Base-by-base conservation (phyloP, 2,113 vertebrate genomes). In the Oreochromis tanganicae region DNA sequence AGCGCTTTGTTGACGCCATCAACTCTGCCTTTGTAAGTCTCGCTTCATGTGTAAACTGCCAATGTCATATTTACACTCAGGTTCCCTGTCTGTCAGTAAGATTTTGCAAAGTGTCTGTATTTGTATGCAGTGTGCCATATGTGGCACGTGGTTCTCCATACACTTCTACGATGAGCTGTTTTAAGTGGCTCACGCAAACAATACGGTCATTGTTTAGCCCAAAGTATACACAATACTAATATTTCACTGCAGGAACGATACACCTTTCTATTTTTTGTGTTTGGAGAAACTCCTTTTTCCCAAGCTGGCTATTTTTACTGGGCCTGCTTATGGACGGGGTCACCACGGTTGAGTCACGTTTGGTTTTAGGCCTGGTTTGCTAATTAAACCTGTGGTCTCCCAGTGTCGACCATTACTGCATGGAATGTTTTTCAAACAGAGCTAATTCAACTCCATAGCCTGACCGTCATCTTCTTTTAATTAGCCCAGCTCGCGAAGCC, bases 11-110 rank as follows among this genome's bases (percentile, higher is more conserved):
- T 36, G 99, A 99, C 41, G 97, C 98, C 11, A 95, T 99, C 94
- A 99, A 99, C 95, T 98, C 98, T 80, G 98, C 98, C 83, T 99
- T 99, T 88, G 99, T 99, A 91, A 99, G 99, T 92, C 27, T 96
- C 79, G 29, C 71, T 73, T 56, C n/a, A 5, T 16, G 21, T 43
- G 4, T 84, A 46, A 54, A 75, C 17, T 50, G 82, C 85, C 50
- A 66, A 34, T 71, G 75, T 16, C 17, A 24, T 61, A 5, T 84
- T 88, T 80, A 48, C 43, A 78, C 63, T 85, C 56, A 43, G 14
- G 34, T 86, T 56, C 41, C 29, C 46, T 61, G 41, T 86, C 59
- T 73, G 73, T 90, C 91, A 61, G 46, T 21, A 32, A 54, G 68
- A 82, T 24, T 36, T 78, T 81, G 81, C 79, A 41, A 82, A 21